phyloP scores from a whole-genome alignment of 2,888 invertebrate genomes.

The Agrotis clavis region DNA sequence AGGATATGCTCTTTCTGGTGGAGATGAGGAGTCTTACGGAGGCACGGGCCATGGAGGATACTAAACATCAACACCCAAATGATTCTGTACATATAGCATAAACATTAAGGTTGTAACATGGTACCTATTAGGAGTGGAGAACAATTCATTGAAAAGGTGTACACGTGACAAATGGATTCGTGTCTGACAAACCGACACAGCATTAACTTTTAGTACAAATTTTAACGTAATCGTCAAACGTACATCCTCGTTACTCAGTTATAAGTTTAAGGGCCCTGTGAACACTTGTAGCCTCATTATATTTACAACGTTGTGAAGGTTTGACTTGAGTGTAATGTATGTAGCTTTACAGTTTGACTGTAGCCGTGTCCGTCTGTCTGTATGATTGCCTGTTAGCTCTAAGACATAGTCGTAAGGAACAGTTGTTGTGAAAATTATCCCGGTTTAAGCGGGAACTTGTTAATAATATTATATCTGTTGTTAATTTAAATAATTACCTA shows the following conservation, averaged over 20 bases:
- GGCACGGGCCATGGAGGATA: conserved; percentile 74
- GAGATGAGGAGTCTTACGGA: conserved; percentile 73
- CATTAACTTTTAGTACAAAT: conserved; percentile 50
- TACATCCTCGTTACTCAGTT: conserved; percentile 5
- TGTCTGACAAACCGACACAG: conserved; percentile 15
- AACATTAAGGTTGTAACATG: conserved; percentile 31
- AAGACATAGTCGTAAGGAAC: conserved; percentile 66
- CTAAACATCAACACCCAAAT: conserved; percentile 48
- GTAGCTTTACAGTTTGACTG: conserved; percentile 60
- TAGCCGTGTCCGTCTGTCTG: conserved; percentile 39
- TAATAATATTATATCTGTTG: conserved; percentile 66
- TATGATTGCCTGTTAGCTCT: conserved; percentile 55
- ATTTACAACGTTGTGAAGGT: conserved; percentile 40
- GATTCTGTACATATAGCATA: conserved; percentile 50
- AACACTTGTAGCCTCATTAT: conserved; percentile 46
- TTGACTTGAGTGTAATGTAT: conserved; percentile 50
- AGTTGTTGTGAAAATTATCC: conserved; percentile 70
- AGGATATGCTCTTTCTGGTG: conserved; percentile 79
- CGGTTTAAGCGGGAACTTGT: conserved; percentile 70
- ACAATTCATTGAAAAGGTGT: conserved; percentile 14
- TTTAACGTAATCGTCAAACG: conserved; percentile 5
- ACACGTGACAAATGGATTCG: conserved; percentile 5
- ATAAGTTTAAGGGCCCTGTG: conserved; percentile 31
- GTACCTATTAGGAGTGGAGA: conserved; percentile 27
- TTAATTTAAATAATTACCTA: conserved; percentile 66